These are phyloP conservation scores for Catocala nupta DNA, from an alignment of 2,888 invertebrate species.

Conservation along the genomic window DNA sequence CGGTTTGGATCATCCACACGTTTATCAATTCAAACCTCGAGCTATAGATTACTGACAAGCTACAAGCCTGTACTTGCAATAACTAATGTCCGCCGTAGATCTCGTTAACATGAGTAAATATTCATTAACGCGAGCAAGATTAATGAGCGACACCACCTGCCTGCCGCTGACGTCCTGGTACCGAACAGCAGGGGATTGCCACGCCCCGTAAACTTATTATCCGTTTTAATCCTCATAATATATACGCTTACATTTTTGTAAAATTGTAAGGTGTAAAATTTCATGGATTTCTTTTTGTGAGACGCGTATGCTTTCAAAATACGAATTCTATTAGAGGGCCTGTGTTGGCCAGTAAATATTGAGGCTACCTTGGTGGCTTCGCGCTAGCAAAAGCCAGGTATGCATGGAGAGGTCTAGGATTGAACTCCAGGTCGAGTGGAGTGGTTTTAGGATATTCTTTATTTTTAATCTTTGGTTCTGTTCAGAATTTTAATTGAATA, in stretches of 20 bases:
- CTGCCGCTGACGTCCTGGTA: slow-evolving; percentile 24
- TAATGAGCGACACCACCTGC: slow-evolving; percentile 54
- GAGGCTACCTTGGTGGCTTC: too few relatives aligned
- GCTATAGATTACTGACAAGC: slow-evolving; percentile 1
- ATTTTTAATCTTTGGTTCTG: too few relatives aligned
- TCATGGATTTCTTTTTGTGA: neutral
- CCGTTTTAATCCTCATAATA: slow-evolving; percentile 42
- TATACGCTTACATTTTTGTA: neutral
- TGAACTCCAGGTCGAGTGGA: too few relatives aligned
- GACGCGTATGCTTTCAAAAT: too few relatives aligned
- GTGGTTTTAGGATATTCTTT: too few relatives aligned
- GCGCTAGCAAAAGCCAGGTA: too few relatives aligned
- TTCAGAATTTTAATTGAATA: too few relatives aligned
- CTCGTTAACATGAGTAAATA: slow-evolving; percentile 64
- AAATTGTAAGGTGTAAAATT: neutral
- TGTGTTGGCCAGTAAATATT: too few relatives aligned
- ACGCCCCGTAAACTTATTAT: slow-evolving; percentile 27
- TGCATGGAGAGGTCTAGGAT: too few relatives aligned
- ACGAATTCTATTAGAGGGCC: too few relatives aligned
- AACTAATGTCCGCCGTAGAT: slow-evolving; percentile 47
- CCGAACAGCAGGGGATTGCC: neutral
- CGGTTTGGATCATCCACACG: neutral
- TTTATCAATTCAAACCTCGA: neutral
- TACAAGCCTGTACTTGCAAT: slow-evolving; percentile 13
- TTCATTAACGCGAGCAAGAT: slow-evolving; percentile 56